phyloP scores from a whole-genome alignment of 2,113 vertebrate species.

The Ciconia boyciana region DNA sequence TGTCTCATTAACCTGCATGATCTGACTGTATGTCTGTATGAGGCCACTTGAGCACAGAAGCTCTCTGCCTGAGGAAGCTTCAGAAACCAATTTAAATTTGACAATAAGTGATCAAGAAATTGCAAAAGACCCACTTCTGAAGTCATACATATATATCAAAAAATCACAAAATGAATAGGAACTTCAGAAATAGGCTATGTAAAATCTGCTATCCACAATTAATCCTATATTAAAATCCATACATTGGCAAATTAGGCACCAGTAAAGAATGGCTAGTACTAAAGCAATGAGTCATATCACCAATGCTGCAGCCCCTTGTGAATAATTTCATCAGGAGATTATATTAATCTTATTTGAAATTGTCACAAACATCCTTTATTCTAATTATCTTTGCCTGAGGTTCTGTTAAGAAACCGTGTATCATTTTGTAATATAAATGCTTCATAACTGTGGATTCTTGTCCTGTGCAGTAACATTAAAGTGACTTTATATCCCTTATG shows the following conservation, averaged over 20 bases:
- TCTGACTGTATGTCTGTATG: background rate
- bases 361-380: constrained; percentile 13
- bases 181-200: background rate
- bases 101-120: background rate
- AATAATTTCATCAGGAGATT: background rate
- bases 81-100: background rate
- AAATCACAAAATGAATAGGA: background rate
- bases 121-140: background rate
- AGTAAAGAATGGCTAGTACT: background rate
- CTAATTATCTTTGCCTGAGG: background rate
- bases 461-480: background rate
- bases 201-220: background rate
- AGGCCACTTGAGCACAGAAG: background rate
- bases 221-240: background rate
- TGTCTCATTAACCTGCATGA: background rate
- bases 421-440: constrained; percentile 1
- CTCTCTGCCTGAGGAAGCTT: background rate
- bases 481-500: background rate
- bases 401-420: background rate
- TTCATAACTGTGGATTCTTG: background rate
- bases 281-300: background rate
- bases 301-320: background rate
- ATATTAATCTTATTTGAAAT: background rate
- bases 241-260: background rate
- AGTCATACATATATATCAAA: background rate